These are phyloP conservation scores for Indri indri DNA, from an alignment of 2,113 vertebrate species.

Conservation along the genomic window DNA sequence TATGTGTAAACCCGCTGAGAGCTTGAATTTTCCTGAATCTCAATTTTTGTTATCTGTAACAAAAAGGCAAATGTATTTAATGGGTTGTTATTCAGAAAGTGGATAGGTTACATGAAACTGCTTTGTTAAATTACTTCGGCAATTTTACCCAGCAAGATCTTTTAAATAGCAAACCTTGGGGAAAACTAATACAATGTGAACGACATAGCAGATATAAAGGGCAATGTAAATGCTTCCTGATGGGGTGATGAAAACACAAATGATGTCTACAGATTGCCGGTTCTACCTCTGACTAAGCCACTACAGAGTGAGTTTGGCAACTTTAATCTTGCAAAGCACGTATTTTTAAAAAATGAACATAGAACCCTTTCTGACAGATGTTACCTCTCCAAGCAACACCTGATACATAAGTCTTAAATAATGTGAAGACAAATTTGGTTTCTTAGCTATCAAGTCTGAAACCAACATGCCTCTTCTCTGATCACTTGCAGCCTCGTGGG, in stretches of 20 bases:
- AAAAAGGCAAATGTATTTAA: neutral
- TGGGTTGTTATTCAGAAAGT: neutral
- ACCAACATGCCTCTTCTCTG: neutral
- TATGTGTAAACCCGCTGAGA: neutral
- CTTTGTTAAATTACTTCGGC: neutral
- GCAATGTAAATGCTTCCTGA: neutral
- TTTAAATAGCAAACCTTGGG: neutral
- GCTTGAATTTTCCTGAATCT: neutral
- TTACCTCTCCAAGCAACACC: neutral
- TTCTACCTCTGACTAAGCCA: neutral
- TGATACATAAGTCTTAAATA: neutral
- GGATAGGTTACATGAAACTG: neutral
- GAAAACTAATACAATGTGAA: neutral
- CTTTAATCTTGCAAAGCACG: neutral
- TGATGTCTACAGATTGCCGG: neutral
- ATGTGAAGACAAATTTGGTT: neutral
- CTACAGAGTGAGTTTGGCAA: neutral
- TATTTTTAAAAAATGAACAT: neutral
- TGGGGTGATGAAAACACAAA: neutral
- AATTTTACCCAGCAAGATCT: neutral
- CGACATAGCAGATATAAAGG: neutral
- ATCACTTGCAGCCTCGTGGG: too few relatives aligned
- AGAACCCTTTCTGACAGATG: slow-evolving; percentile 9
- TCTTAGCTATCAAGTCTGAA: neutral
- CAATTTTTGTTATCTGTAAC: neutral